phyloP scores from a whole-genome alignment of 1,140 invertebrate species.

The Thaumatotibia leucotreta region DNA sequence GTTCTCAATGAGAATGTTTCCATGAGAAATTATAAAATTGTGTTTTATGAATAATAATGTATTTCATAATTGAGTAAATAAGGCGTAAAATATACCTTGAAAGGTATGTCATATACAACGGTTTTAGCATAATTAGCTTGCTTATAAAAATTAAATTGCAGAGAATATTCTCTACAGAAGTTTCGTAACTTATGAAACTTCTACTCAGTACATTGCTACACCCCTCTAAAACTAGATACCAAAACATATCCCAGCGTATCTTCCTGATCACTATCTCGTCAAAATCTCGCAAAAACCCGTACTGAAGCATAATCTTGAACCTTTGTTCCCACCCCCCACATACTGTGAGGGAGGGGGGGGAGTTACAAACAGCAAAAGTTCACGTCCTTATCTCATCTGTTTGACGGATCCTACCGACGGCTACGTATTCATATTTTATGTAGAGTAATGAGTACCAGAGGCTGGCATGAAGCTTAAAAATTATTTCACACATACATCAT shows the following conservation, averaged over 20 bases:
- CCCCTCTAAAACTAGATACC: no score
- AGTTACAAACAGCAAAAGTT: slow-evolving; percentile 55
- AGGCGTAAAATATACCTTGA: no score
- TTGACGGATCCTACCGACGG: slow-evolving; percentile 62
- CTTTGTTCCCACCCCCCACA: background rate
- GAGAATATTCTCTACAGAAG: no score
- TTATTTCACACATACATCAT: background rate
- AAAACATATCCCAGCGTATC: background rate
- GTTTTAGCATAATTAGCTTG: no score
- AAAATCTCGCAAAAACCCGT: slow-evolving; percentile 7
- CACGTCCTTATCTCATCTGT: slow-evolving; percentile 65
- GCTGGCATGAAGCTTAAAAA: background rate
- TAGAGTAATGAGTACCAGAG: slow-evolving; percentile 24
- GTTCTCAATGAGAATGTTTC: no score
- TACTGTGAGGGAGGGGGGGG: slow-evolving; percentile 17
- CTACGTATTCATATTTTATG: slow-evolving; percentile 60
- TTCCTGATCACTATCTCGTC: background rate
- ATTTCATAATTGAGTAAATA: no score
- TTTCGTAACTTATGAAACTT: no score
- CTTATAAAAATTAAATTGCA: no score
- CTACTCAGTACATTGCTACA: no score
- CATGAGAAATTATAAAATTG: no score
- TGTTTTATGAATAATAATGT: no score
- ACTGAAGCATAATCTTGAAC: background rate
- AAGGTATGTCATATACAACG: no score